A percentile compares a stretch with the other conserved stretches of the same genome.
Evolutionary conservation across 2,888 invertebrate genomes (phyloP).

Genomic region (Atethmia centrago): DNA sequence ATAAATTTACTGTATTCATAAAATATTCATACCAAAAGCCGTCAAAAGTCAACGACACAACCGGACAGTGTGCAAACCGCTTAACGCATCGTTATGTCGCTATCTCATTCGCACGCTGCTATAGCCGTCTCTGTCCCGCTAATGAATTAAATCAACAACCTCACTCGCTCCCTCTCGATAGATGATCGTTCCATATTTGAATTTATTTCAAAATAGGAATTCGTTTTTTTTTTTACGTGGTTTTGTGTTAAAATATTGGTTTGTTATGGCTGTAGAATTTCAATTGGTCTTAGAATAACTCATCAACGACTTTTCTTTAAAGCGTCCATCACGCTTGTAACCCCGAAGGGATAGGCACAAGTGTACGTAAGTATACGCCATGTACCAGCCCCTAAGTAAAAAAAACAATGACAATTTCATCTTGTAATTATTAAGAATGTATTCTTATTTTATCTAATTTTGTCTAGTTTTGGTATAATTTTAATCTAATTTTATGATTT

Average conservation of each 20-base stretch:
- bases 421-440: background rate
- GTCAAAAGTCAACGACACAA: slow-evolving; percentile 30
- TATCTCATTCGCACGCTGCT: slow-evolving; percentile 73
- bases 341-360: background rate
- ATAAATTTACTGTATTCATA: background rate
- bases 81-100: slow-evolving; percentile 53
- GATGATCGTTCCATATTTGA: slow-evolving; percentile 83
- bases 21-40: background rate
- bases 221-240: slow-evolving; percentile 70
- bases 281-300: background rate
- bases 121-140: slow-evolving; percentile 81
- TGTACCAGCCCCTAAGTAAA: background rate
- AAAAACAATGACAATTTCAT: background rate
- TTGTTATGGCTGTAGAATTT: background rate
- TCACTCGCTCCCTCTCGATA: slow-evolving; percentile 87
- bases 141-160: slow-evolving; percentile 91
- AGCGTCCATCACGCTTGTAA: background rate
- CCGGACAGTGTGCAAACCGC: slow-evolving; percentile 50
- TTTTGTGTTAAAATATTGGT: slow-evolving; percentile 20
- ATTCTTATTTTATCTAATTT: no score
- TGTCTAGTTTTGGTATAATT: no score
- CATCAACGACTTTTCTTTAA: no score
- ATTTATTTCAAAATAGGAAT: slow-evolving; percentile 84
- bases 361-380: background rate
- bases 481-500: no score